Percentiles rank a stretch among this genome's conserved stretches.
Evolutionary conservation across 1,140 invertebrate genomes (phyloP).

Genomic region (Gyrodactylus bullatarudis): DNA sequence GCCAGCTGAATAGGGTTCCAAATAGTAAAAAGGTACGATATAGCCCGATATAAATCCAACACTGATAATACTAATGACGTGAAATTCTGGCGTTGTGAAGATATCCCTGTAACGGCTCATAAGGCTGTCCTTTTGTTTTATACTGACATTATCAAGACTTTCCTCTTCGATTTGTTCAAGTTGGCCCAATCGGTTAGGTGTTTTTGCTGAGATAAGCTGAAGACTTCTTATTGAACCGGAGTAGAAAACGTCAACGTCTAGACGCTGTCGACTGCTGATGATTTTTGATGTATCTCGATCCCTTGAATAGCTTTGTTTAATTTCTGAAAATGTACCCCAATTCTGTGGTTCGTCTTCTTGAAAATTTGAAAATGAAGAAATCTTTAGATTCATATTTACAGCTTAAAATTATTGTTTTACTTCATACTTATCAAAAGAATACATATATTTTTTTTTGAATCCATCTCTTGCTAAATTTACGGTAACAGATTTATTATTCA

Average conservation of each 20-base stretch:
- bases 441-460: too few species aligned
- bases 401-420: too few species aligned
- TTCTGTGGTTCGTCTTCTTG: too few species aligned
- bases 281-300: neutral
- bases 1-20: neutral
- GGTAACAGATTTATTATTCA: too few species aligned
- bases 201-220: neutral
- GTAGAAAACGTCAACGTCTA: neutral
- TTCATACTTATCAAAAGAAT: too few species aligned
- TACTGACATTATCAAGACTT: neutral
- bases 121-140: neutral
- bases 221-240: neutral
- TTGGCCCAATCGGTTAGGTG: neutral
- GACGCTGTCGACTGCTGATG: neutral
- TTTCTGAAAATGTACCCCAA: neutral
- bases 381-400: too few species aligned
- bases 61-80: neutral
- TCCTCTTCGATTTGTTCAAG: neutral
- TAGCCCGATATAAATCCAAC: neutral
- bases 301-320: neutral
- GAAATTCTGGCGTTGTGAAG: neutral
- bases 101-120: neutral
- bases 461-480: too few species aligned
- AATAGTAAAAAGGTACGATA: neutral
- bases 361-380: too few species aligned